Evolutionary conservation across 2,888 invertebrate genomes (phyloP), one percentile per base, ranked within the genome.

Genomic region (Cosmia pyralina): DNA sequence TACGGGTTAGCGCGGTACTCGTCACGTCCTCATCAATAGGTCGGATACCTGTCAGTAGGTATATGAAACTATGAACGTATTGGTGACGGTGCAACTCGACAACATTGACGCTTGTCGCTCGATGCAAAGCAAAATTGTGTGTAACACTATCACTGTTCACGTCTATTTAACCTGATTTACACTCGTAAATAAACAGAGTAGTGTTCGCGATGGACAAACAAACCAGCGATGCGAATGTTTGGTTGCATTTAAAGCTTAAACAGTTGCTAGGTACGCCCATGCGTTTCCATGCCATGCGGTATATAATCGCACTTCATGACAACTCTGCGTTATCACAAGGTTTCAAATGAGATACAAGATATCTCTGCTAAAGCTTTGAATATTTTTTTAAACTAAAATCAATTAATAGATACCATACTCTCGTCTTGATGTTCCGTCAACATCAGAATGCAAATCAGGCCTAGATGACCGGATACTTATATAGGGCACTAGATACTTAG

Each of bases 401-500:
- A 55, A 15, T n/a, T n/a, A 28, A 28, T 28, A 28, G 28, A 28
- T 1, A 41, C 10, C 48, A 55, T 41, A 50, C 13, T 50, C 53
- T 58, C 13, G 17, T 52, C 38, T 59, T 34, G 11, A 60, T 34
- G 34, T 52, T 78, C 41, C 19, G 19, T 74, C 34, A 59, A 58
- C 38, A 64, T 59, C 73, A 50, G 55, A 57, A 74, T 80, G 55
- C 55, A 83, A 75, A 74, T 64, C 57, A 53, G 52, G 38, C 58
- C 64, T 60, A 64, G 67, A 75, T 60, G 38, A n/a, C 84, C 81
- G 81, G 84, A 80, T 62, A 68, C 64, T 53, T 50, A 81, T 70
- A 60, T 81, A 81, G 81, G 81, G 53, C 84, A 81, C 69, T 81
- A 63, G 80, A 69, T 66, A 79, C 69, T 83, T 83, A 59, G 55